Base-by-base conservation (phyloP, 2,888 invertebrate genomes). In the Seira sanloemensis region DNA sequence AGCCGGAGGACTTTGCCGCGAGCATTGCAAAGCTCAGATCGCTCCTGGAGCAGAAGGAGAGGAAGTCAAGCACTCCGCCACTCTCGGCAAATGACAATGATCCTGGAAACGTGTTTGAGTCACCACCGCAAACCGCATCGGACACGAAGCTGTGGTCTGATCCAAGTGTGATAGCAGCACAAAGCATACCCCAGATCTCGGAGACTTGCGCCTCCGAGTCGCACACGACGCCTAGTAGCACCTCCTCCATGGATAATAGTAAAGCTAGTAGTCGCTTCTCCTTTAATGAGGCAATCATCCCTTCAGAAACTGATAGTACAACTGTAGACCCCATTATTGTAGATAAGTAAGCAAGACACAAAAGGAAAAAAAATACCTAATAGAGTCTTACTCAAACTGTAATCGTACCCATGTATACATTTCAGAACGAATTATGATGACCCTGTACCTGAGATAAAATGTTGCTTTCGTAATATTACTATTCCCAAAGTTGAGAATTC, bases 11-110 rank as follows among this genome's bases (percentile, higher is more conserved):
- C 91, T 93, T 95, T 72, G 94, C 94, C 78, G 93, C 94, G 82
- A 94, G 94, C 89, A 95, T 95, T 90, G 95, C 95, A 67, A 94
- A 94, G 90, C 91, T 95, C 71, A 91, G 95, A 72, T 94, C 93
- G 69, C 91, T 95, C 88, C 91, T 95, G 87, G 94, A 94, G 89
- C 94, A 94, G 87, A 92, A 88, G 46, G 88, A 88, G 19, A 86
- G 89, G 67, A 88, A 86, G 69, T 76, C 72, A n/a, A 69, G 67
- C 66, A 82, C 77, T 1, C 69, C 78, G 0, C 78, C 76, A 7
- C 76, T 69, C 16, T 67, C 27, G 58, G 68, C 37, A 25, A n/a
- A n/a, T 21, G 67, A 16, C 4, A 73, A 72, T 46, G 82, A 76
- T 24, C 46, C 37, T 5, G 83, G 68, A n/a, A 77, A 83, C 16